Base-by-base conservation (phyloP, 2,888 invertebrate genomes). In the Caenorhabditis japonica region DNA sequence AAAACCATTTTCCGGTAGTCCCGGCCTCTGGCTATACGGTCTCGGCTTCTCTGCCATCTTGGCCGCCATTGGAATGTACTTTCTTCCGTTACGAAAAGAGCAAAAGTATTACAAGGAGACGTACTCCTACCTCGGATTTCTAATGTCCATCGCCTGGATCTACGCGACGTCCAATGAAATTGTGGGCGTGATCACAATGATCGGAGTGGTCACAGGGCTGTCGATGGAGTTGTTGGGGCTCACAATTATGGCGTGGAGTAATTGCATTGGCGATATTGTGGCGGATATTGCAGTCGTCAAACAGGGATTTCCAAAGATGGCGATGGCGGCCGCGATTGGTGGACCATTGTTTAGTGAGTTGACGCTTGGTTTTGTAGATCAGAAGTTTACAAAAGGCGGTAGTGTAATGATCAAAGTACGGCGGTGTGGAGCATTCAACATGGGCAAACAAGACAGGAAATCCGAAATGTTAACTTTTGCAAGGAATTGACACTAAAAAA, bases 281-380 rank as follows among this genome's bases (percentile, higher is more conserved):
- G 90, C 92, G 1, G 91, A 92, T 84, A 84, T 91, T 0, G 87
- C 91, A 5, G 90, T 92, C 81, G 92, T 92, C 0, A 88, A 89
- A 55, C 90, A 90, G 80, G 92, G 92, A 3, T 91, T 90, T 83
- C 91, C 92, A 0, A 89, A 90, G 66, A 92, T 92, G 91, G 92
- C 91, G 0, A 91, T 91, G 82, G 91, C 92, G 0, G 92, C 92
- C 0, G 92, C 92, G 72, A 91, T 91, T 84, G 92, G 92, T 15
- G 92, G 92, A 7, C 92, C 92, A 0, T 88, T 92, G 64, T 91
- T 92, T 83, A 92, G 91, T 91, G 89, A 76, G 81, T 62, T 56
- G 21, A 23, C 15, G 1, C 5, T 21, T 3, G 25, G 27, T 21
- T 33, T 36, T 44, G 3, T 13, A 13, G n/a, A n/a, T n/a, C n/a